A percentile compares a stretch with the other conserved stretches of the same genome.
Conservation (phyloP, 2,888 invertebrate genomes). For the Pristionchus arcanus region DNA sequence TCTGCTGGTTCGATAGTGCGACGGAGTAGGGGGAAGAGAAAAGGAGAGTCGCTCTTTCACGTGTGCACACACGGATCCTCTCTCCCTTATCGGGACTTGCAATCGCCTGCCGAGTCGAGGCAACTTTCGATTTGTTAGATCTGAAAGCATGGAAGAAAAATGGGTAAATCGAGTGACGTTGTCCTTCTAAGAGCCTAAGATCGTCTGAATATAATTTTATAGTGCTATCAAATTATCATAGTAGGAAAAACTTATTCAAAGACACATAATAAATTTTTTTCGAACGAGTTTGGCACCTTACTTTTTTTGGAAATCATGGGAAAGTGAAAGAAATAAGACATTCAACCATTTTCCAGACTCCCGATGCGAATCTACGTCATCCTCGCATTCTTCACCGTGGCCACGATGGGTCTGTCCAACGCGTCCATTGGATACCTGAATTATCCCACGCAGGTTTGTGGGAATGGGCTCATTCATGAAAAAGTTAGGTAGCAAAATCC, state of each 20-base stretch:
- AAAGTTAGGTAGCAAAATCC: too few species aligned
- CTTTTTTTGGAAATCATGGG: too few species aligned
- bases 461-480: not conserved
- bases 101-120: not conserved
- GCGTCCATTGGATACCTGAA: conserved; percentile 94
- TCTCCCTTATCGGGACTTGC: not conserved
- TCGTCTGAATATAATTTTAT: too few species aligned
- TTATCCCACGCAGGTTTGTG: conserved; percentile 88
- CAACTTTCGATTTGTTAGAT: not conserved
- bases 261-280: too few species aligned
- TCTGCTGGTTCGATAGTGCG: not conserved
- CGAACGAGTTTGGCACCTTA: too few species aligned
- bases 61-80: not conserved
- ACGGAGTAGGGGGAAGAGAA: not conserved
- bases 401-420: conserved; percentile 97
- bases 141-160: not conserved
- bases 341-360: conserved; percentile 84
- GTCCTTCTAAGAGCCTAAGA: too few species aligned
- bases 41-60: too few species aligned
- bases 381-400: conserved; percentile 90
- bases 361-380: conserved; percentile 89
- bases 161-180: not conserved
- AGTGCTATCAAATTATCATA: too few species aligned
- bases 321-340: not conserved
- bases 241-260: too few species aligned